Base-by-base conservation (phyloP, 2,888 invertebrate species). In the Lamellibrachia columna region DNA sequence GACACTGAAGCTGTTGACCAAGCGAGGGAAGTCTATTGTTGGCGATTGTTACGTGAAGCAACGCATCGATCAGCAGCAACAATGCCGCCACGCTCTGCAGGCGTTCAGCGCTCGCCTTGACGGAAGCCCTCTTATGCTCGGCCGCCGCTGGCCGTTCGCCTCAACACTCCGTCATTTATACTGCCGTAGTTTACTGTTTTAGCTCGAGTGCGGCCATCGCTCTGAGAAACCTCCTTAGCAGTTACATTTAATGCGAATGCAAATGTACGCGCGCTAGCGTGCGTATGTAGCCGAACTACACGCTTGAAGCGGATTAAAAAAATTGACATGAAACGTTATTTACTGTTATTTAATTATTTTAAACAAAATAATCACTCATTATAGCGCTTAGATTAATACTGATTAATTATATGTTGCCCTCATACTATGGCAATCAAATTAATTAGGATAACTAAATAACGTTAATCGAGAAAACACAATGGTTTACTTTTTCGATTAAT, bases 41-140 rank as follows among this genome's bases (percentile, higher is more conserved):
- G n/a, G 22, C n/a, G 75, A 75, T 75, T 75, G 75, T 75, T 75
- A 75, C 75, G 75, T n/a, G 15, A 15, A 75, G 75, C 75, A 75
- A 75, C 75, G 75, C 75, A 75, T 75, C 75, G 75, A 75, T 75
- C 75, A 75, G n/a, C 75, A 75, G 75, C 75, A 4, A 75, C 75
- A 75, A 75, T 22, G 75, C 22, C 4, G 22, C 75, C 22, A 22
- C 75, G 75, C 15, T 75, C 75, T 15, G 75, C 22, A 22, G 75
- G 75, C 75, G 22, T n/a, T 75, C 75, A 22, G 15, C 22, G 75
- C 75, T 15, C 75, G 15, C 75, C 75, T 22, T 75, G 75, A n/a
- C 75, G 75, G 75, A 75, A 75, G 75, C 22, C 15, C 15, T 6
- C 22, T 75, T 75, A n/a, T 75, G 3, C 75, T 0, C 75, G 75